Evolutionary conservation across 1,140 invertebrate species (phyloP).

Genomic region (Octopus sinensis): DNA sequence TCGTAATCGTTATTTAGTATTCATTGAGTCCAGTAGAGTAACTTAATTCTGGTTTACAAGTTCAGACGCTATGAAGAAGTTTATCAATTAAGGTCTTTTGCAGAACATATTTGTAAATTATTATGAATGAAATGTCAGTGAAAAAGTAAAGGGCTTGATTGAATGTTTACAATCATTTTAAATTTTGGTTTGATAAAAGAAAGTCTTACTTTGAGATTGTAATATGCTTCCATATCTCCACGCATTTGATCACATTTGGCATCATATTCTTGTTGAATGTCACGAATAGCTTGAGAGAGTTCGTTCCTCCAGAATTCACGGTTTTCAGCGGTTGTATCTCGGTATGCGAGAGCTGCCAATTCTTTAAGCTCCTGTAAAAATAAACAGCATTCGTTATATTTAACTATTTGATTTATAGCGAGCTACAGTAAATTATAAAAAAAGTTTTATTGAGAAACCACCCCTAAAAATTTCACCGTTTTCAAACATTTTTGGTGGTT

Average conservation of each 20-base stretch:
- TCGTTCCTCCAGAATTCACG: constrained; percentile 62
- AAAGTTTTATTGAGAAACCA: background rate
- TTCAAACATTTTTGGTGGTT: background rate
- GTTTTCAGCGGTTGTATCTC: constrained; percentile 60
- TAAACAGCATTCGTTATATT: background rate
- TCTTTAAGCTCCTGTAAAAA: constrained; percentile 60
- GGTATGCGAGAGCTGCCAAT: constrained; percentile 58
- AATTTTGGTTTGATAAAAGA: no score
- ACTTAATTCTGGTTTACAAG: no score
- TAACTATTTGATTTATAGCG: no score
- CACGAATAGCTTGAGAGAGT: constrained; percentile 60
- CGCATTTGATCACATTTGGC: constrained; percentile 56
- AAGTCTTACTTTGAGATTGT: constrained; percentile 50
- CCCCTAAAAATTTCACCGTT: background rate
- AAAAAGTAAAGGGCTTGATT: no score
- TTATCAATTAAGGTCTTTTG: no score
- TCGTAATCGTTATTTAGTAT: no score
- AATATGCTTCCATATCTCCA: constrained; percentile 55
- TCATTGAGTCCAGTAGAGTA: no score
- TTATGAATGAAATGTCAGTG: no score
- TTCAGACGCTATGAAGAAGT: no score
- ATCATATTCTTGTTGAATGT: constrained; percentile 62
- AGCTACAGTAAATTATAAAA: background rate
- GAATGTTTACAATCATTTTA: no score
- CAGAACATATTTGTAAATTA: no score